Percentiles rank a stretch among this genome's conserved stretches.
Evolutionary conservation across 2,113 vertebrate species (phyloP).

Genomic region (Oncorhynchus gorbuscha): DNA sequence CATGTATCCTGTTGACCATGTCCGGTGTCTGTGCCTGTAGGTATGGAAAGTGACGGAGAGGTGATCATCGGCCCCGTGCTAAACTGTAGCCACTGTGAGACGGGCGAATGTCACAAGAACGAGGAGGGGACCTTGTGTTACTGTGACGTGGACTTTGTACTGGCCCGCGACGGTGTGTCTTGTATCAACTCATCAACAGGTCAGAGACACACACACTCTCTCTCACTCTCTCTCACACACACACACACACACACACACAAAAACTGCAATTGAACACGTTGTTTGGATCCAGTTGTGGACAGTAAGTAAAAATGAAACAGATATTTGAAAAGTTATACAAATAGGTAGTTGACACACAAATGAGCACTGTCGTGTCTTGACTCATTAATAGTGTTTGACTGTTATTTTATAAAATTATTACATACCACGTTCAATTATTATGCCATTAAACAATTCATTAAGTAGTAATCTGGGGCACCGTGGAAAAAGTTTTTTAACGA

Average conservation of each 20-base stretch:
- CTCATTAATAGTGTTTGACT: too few relatives aligned
- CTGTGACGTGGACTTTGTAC: conserved; percentile 82
- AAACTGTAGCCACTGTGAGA: conserved; percentile 96
- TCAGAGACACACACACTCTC: conserved; percentile 19
- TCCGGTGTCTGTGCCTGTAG: conserved; percentile 59
- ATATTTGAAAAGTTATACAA: neutral
- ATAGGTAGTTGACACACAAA: neutral
- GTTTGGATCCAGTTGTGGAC: too few relatives aligned
- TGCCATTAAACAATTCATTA: too few relatives aligned
- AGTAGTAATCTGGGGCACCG: too few relatives aligned
- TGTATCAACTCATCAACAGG: conserved; percentile 75
- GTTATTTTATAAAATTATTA: too few relatives aligned
- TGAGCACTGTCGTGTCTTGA: too few relatives aligned
- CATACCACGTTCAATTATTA: too few relatives aligned
- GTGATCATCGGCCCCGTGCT: conserved; percentile 89
- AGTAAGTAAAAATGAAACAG: too few relatives aligned
- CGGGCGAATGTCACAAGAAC: conserved; percentile 84
- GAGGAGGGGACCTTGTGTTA: conserved; percentile 81
- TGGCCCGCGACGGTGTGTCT: conserved; percentile 84
- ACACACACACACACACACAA: neutral
- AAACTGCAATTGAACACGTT: neutral
- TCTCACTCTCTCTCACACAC: neutral
- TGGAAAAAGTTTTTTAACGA: too few relatives aligned
- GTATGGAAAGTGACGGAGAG: conserved; percentile 91
- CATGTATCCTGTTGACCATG: too few relatives aligned